Conservation (phyloP, 2,888 invertebrate genomes). For the Lacanobia oleracea region DNA sequence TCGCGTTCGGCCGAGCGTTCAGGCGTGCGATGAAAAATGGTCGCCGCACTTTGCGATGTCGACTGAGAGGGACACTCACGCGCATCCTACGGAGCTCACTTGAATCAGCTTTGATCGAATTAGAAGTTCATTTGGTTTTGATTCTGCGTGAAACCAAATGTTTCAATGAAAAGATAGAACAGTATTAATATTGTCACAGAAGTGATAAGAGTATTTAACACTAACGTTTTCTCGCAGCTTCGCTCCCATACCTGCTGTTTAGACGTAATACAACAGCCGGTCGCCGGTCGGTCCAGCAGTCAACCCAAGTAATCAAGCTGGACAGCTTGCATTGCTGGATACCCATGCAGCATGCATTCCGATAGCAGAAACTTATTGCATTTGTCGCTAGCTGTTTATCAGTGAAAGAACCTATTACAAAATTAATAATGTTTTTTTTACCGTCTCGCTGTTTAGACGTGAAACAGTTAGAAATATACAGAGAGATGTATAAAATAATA, state of each 20-base stretch:
- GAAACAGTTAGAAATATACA: too few relatives aligned
- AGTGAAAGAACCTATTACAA: too few relatives aligned
- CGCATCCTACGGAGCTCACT: conserved; percentile 39
- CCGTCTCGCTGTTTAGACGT: too few relatives aligned
- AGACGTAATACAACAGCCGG: not conserved
- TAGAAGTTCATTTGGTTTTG: conserved; percentile 19
- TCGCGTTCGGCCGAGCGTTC: conserved; percentile 82
- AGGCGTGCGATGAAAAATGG: conserved; percentile 89
- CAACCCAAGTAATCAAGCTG: too few relatives aligned
- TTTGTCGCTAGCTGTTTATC: too few relatives aligned
- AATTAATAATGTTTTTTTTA: too few relatives aligned
- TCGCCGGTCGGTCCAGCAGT: too few relatives aligned
- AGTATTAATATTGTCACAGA: too few relatives aligned
- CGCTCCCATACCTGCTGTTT: not conserved
- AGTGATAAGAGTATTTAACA: not conserved
- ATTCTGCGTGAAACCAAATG: not conserved
- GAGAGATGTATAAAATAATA: too few relatives aligned
- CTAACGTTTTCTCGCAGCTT: not conserved
- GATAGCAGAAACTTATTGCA: too few relatives aligned
- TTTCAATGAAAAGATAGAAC: not conserved
- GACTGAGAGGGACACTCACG: conserved; percentile 59
- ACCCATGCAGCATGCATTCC: too few relatives aligned
- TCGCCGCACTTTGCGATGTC: conserved; percentile 57
- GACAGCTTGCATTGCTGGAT: too few relatives aligned
- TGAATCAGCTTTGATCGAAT: conserved; percentile 26